Base-by-base conservation (phyloP, 2,113 vertebrate species). In the Aptenodytes patagonicus region DNA sequence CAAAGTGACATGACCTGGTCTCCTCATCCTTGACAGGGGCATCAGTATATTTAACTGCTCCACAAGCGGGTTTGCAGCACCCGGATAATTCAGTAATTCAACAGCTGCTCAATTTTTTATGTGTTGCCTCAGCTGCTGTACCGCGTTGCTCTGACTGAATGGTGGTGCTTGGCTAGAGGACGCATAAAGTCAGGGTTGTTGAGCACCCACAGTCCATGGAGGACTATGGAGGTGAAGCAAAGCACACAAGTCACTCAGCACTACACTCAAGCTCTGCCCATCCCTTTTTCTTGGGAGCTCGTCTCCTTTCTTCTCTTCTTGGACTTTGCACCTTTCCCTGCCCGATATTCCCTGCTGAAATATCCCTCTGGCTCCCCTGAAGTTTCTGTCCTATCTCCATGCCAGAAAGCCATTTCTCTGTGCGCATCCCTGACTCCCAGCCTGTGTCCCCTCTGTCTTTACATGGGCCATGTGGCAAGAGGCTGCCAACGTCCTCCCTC, bases 91-190 rank as follows among this genome's bases (percentile, higher is more conserved):
- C 51, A 54, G 55, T 5, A 62, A 58, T 51, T 65, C 62, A 66
- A 31, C 51, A 84, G 65, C 64, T 46, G 36, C 77, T 71, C 65
- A 8, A 0, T 16, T 66, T 57, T 82, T 79, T 29, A 15, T 28
- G 38, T 61, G 54, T 61, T 3, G 3, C 34, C 76, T 83, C 76
- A 83, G 76, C 20, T 77, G 80, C 44, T 11, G 2, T 26, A 0
- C 7, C 0, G 0, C 8, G 52, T 17, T 81, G 38, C 55, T 71
- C 69, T 51, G 77, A 17, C 34, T 58, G 0, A 17, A 0, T 8
- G 55, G 76, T n/a, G 73, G 28, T 54, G 52, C 52, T 57, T 81
- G 77, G 46, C 51, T 69, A 36, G 2, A 58, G 55, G 72, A 12
- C 68, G 62, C 16, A 8, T 20, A 49, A 46, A 13, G 28, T 25